phyloP scores from a whole-genome alignment of 37 sponge, comb jelly and placozoan species.

The Diacarnus erythraeanus region DNA sequence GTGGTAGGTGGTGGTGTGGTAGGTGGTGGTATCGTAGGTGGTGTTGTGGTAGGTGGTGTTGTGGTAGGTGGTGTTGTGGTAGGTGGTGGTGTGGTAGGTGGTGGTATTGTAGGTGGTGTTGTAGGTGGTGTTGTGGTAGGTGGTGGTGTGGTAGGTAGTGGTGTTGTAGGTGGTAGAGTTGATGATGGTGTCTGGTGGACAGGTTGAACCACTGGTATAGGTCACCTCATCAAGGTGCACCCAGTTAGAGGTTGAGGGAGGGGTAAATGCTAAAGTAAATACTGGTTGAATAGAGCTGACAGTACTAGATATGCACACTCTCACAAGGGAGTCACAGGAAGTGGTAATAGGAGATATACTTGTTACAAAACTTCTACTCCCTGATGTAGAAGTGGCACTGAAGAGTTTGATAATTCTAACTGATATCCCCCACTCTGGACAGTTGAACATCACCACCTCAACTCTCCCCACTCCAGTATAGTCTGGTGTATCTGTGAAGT shows the following conservation, averaged over 20 bases:
- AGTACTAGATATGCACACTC: neutral
- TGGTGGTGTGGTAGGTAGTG: too few species aligned
- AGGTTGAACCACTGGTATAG: neutral
- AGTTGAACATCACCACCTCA: neutral
- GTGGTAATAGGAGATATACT: neutral
- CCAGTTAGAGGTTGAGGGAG: neutral
- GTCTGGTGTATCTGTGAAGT: neutral
- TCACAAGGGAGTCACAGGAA: neutral
- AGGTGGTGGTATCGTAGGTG: neutral
- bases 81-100: neutral
- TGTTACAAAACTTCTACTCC: too few species aligned
- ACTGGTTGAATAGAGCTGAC: neutral
- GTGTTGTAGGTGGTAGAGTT: too few species aligned
- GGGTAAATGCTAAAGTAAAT: neutral
- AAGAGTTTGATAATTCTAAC: neutral
- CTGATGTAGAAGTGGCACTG: neutral
- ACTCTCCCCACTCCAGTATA: neutral
- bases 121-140: too few species aligned
- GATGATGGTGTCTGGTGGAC: neutral
- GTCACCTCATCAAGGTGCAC: conserved; percentile 3
- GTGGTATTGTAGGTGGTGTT: too few species aligned
- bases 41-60: too few species aligned
- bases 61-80: too few species aligned
- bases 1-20: neutral
- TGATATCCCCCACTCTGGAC: neutral